Conservation (phyloP, 2,888 invertebrate genomes). For the Salpingus planirostris region DNA sequence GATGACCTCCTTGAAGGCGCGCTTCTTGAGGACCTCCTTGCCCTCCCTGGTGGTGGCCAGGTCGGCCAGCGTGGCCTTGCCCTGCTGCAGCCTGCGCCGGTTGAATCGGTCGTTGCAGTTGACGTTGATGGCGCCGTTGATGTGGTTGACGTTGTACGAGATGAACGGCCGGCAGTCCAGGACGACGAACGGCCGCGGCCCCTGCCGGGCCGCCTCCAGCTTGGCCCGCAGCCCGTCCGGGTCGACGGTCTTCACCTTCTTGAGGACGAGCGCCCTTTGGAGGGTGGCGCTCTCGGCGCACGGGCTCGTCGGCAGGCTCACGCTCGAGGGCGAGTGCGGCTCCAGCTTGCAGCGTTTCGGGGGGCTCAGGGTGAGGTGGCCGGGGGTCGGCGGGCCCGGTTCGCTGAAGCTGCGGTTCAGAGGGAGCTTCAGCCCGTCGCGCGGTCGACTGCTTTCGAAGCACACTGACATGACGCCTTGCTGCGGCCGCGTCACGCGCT, state of each 20-base stretch:
- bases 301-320: conserved; percentile 45
- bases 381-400: conserved; percentile 43
- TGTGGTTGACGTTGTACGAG: conserved; percentile 60
- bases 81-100: conserved; percentile 55
- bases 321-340: conserved; percentile 36
- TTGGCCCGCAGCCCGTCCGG: conserved; percentile 45
- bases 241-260: conserved; percentile 45
- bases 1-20: conserved; percentile 52
- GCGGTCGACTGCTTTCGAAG: conserved; percentile 44
- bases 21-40: conserved; percentile 51
- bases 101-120: conserved; percentile 64
- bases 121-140: conserved; percentile 59
- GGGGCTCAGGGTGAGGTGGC: conserved; percentile 35
- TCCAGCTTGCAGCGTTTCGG: conserved; percentile 49
- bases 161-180: conserved; percentile 63
- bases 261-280: conserved; percentile 45
- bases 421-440: conserved; percentile 49
- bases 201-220: conserved; percentile 33
- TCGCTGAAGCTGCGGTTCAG: conserved; percentile 50
- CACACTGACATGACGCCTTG: conserved; percentile 44
- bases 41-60: conserved; percentile 55
- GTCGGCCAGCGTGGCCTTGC: conserved; percentile 57
- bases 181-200: conserved; percentile 40
- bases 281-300: conserved; percentile 48
- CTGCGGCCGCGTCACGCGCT: conserved; percentile 24